Conservation (phyloP, 2,888 invertebrate species). For the Acrocyrtus sp. region DNA sequence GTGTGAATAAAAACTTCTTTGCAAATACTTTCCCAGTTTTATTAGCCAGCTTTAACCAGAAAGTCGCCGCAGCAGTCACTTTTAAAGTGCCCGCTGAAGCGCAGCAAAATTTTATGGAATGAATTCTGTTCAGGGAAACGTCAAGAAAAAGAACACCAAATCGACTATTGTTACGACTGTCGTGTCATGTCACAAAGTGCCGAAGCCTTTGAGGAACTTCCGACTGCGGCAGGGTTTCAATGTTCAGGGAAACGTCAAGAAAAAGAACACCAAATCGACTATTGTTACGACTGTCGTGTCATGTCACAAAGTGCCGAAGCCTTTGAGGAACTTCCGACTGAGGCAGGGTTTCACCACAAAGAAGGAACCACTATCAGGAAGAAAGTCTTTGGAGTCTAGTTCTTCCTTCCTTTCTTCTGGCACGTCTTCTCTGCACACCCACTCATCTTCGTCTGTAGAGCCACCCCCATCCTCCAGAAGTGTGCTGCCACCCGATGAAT, state of each 20-base stretch:
- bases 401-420: constrained; percentile 39
- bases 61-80: constrained; percentile 42
- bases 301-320: constrained; percentile 46
- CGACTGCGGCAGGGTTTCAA: constrained; percentile 38
- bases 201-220: constrained; percentile 47
- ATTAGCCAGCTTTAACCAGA: too few species aligned
- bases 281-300: constrained; percentile 43
- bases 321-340: constrained; percentile 41
- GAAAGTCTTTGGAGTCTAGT: constrained; percentile 39
- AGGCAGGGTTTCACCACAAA: constrained; percentile 35
- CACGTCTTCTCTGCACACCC: constrained; percentile 33
- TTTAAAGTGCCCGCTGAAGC: constrained; percentile 31
- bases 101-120: constrained; percentile 19
- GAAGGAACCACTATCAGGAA: constrained; percentile 27
- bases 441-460: constrained; percentile 13
- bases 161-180: constrained; percentile 36
- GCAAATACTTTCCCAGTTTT: too few species aligned
- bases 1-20: too few species aligned
- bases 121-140: constrained; percentile 35
- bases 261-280: constrained; percentile 24
- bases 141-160: constrained; percentile 32
- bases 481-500: constrained; percentile 50
- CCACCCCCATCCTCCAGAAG: not conserved
- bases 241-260: constrained; percentile 20
- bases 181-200: constrained; percentile 43